Base-by-base conservation (phyloP, 2,797 vertebrate species). In the Craterocephalus amniculus region DNA sequence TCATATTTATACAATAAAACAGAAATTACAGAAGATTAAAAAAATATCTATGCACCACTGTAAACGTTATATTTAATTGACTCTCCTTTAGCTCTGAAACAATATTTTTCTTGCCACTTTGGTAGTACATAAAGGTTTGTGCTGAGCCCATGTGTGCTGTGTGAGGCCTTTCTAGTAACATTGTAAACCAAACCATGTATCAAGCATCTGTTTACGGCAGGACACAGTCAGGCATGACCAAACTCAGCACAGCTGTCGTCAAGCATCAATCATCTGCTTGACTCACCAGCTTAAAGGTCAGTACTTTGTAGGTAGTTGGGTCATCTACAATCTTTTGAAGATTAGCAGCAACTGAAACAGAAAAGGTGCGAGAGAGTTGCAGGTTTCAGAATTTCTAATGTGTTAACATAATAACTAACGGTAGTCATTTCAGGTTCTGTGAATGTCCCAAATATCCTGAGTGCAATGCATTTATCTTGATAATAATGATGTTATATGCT, bases 281-380 rank as follows among this genome's bases (percentile, higher is more conserved):
- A 97, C 98, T 98, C 95, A 99, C 98, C 97, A 99, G 92, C 88
- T 97, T 99, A 94, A 99, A 99, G 89, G 97, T 99, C 94, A 97
- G 92, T 60, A 97, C 95, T 96, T 95, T 98, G 95, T 96, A 98
- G 91, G 96, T 96, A 91, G 95, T 92, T 76, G 97, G 97, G 89
- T 99, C 97, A 88, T 99, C 96, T 90, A 98, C 96, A 93, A 99
- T 99, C 95, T 97, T 99, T 94, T 98, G 97, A 93, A 99, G 96
- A 92, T 99, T 98, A 95, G 97, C 95, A 95, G 98, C 97, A 94
- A 99, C 98, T 99, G 93, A 45, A 90, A 93, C 6, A 89, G 18
- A 74, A 54, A 79, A 32, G 38, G n/a, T 43, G 65, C 1, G 63
- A 43, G 20, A 68, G 5, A 81, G 56, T 12, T 72, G 74, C 16